A percentile compares a stretch with the other conserved stretches of the same genome.
phyloP scores from a whole-genome alignment of 2,113 vertebrate species.

The Nothoprocta perdicaria region DNA sequence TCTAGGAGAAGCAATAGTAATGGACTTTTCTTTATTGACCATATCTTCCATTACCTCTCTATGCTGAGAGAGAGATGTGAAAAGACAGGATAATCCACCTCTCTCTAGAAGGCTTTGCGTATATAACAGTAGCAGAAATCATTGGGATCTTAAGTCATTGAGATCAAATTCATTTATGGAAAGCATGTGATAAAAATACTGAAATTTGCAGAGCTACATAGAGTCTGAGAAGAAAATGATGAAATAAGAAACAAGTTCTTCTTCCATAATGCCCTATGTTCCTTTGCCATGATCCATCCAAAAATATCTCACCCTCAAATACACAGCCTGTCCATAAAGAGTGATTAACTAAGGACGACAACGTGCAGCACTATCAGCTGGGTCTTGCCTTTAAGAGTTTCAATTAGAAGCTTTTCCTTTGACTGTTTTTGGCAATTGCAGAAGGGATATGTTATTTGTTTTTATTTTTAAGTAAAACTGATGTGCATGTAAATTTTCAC shows the following conservation, averaged over 20 bases:
- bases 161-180: neutral
- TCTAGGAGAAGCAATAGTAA: neutral
- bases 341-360: neutral
- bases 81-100: neutral
- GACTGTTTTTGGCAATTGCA: neutral
- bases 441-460: neutral
- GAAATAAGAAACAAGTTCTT: neutral
- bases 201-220: neutral
- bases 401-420: neutral
- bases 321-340: neutral
- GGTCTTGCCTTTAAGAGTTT: neutral
- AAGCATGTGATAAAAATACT: neutral
- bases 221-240: neutral
- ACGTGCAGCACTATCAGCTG: neutral
- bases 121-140: neutral
- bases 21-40: neutral
- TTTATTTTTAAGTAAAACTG: neutral
- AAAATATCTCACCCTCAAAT: neutral
- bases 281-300: accelerated
- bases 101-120: neutral
- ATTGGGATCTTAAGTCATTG: neutral
- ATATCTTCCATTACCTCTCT: neutral
- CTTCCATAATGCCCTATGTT: neutral
- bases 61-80: neutral
- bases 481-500: too few species aligned